A percentile compares a stretch with the other conserved stretches of the same genome.
phyloP scores from a whole-genome alignment of 2,797 vertebrate species.

The Anas georgica region DNA sequence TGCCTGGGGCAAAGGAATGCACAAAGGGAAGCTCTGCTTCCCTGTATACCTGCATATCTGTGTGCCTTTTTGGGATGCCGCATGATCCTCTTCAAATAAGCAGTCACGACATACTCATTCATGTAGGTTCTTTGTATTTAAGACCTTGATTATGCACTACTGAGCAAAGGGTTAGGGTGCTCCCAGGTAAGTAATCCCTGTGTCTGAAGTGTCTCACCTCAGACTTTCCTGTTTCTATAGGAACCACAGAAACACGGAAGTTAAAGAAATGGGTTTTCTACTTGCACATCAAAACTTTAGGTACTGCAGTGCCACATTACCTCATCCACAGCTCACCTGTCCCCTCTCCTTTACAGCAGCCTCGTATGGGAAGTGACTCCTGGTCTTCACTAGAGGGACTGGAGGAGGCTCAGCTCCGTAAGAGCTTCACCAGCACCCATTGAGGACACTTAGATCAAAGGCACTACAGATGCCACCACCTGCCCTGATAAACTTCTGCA shows the following conservation, averaged over 20 bases:
- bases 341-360: neutral
- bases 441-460: neutral
- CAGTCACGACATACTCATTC: neutral
- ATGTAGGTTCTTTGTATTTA: neutral
- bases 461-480: neutral
- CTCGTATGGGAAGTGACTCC: neutral
- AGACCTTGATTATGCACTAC: neutral
- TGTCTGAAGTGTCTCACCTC: neutral
- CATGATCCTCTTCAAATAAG: neutral
- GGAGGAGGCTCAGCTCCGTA: neutral
- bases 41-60: neutral
- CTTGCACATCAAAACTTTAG: neutral
- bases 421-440: fast-evolving
- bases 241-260: neutral
- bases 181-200: neutral
- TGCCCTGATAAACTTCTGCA: fast-evolving
- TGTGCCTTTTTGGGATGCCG: fast-evolving
- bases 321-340: fast-evolving
- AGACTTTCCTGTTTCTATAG: neutral
- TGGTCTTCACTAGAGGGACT: fast-evolving
- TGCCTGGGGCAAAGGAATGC: neutral
- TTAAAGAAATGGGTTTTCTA: neutral
- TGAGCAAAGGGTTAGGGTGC: neutral
- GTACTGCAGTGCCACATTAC: neutral
- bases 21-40: neutral